A percentile compares a stretch with the other conserved stretches of the same genome.
phyloP scores from a whole-genome alignment of 2,797 vertebrate genomes.

The Chelon labrosus region DNA sequence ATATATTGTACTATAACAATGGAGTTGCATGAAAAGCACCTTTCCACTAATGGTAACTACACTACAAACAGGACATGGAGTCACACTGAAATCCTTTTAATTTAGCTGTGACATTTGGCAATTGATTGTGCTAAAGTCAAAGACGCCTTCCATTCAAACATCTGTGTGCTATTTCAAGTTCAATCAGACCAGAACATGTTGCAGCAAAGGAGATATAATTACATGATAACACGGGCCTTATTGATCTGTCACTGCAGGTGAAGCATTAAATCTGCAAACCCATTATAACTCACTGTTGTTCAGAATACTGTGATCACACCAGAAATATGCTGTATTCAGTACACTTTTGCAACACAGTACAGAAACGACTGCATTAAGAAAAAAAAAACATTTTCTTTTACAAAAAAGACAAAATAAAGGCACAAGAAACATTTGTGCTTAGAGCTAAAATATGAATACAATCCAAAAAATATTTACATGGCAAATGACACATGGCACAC shows the following conservation, averaged over 20 bases:
- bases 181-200: conserved; percentile 25
- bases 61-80: conserved; percentile 44
- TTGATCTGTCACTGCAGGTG: conserved; percentile 12
- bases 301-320: conserved; percentile 26
- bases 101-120: conserved; percentile 72
- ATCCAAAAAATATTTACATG: conserved; percentile 43
- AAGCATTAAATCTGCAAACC: conserved; percentile 42
- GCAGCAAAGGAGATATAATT: conserved; percentile 10
- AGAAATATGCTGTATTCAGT: conserved; percentile 26
- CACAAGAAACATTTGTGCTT: conserved; percentile 59
- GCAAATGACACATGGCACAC: conserved; percentile 44
- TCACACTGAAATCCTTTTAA: conserved; percentile 49
- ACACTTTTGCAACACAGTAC: conserved; percentile 59
- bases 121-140: conserved; percentile 69
- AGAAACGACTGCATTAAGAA: conserved; percentile 29
- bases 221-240: conserved; percentile 9
- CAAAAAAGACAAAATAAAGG: conserved; percentile 56
- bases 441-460: conserved; percentile 40
- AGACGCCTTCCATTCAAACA: conserved; percentile 20
- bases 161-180: conserved; percentile 38
- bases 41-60: conserved; percentile 42
- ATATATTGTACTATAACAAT: conserved; percentile 60
- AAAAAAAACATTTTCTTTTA: conserved; percentile 5
- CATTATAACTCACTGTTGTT: conserved; percentile 10
- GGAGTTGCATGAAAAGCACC: conserved; percentile 63